Base-by-base conservation (phyloP, 2,797 vertebrate species). In the Mus minutoides region DNA sequence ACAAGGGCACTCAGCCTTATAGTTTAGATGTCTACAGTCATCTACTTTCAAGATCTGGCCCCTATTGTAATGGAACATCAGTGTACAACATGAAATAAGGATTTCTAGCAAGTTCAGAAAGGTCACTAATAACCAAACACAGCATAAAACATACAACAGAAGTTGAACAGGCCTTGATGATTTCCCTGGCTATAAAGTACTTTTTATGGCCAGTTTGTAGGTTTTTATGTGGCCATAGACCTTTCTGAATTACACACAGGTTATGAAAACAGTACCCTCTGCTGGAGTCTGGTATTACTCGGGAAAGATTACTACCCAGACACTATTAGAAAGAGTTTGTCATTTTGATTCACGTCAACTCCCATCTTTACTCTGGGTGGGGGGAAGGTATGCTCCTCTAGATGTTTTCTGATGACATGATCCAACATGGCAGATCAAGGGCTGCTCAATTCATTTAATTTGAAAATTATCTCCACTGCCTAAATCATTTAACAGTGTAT, bases 221-320 rank as follows among this genome's bases (percentile, higher is more conserved):
- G 58, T 89, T 62, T 90, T 73, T 79, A 62, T 80, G 88, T 56
- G 87, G 84, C 52, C 49, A 92, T 60, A 90, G 60, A 78, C 24
- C 83, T 93, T 95, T 92, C 43, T 87, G 29, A 97, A 94, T 94
- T 79, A 93, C 62, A 90, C 8, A 83, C 17, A 21, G 34, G 24
- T 88, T 96, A 93, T 91, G 84, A 79, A 96, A 96, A 89, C 78
- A 91, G 76, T 91, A 24, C 19, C 19, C 31, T 96, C 93, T 95
- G 52, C 14, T 80, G 62, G 93, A 94, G 13, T 49, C 17, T 54
- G 10, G 4, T 64, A 10, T 96, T 76, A 64, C 12, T 56, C 31
- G 8, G 34, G 67, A 95, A 97, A 83, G 21, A 64, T 80, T 8
- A 31, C 40, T 62, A 90, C 31, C 5, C 83, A 6, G 2, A 71